These are phyloP conservation scores for Basileuterus tristriatus DNA, from an alignment of 2,797 vertebrate genomes.

Conservation along the genomic window DNA sequence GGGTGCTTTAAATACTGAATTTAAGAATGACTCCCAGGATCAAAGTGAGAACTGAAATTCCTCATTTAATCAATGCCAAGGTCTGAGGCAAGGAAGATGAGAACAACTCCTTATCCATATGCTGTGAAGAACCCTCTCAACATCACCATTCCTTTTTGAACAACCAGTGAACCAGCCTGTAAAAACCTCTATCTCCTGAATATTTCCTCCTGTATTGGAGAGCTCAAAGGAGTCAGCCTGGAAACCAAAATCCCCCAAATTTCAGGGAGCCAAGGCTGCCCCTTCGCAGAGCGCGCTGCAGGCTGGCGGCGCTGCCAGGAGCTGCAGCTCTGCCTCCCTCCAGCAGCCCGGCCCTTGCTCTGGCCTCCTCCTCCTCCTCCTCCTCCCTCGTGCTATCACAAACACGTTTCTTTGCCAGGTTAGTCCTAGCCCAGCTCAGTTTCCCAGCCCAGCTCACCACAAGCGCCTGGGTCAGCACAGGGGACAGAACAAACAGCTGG, in stretches of 20 bases:
- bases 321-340: not conserved
- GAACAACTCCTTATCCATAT: not conserved
- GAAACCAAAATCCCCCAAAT: not conserved
- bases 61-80: not conserved
- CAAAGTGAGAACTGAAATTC: not conserved
- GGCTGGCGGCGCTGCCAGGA: not conserved
- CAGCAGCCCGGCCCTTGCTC: not conserved
- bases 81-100: not conserved
- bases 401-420: conserved; percentile 48
- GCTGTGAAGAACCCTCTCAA: not conserved
- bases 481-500: conserved; percentile 50
- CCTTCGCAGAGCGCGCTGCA: accelerated
- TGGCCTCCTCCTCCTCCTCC: not conserved
- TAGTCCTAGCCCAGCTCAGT: conserved; percentile 15
- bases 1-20: not conserved
- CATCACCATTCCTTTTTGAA: not conserved
- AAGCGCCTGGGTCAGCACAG: conserved; percentile 37
- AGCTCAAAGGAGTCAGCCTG: not conserved
- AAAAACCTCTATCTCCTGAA: not conserved
- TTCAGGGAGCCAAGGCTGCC: not conserved
- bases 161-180: not conserved
- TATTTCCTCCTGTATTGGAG: not conserved
- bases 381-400: conserved; percentile 10
- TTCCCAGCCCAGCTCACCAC: conserved; percentile 42
- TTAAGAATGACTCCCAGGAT: not conserved